Percentiles rank a stretch among this genome's conserved stretches.
Conservation (phyloP, 2,888 invertebrate species). For the Odontocerum albicorne region DNA sequence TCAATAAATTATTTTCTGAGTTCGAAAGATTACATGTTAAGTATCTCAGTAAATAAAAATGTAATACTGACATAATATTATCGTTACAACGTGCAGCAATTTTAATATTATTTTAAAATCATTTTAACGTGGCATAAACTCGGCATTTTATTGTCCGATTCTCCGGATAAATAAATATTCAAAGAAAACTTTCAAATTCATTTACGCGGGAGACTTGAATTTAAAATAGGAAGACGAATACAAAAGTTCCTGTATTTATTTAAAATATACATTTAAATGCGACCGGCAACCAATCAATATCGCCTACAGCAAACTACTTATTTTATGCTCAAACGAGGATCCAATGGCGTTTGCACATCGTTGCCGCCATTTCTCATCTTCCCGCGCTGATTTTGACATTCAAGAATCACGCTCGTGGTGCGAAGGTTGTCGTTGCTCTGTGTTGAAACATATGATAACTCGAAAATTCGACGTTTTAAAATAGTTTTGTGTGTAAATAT, state of each 20-base stretch:
- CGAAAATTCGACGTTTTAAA: no score
- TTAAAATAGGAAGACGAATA: neutral
- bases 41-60: no score
- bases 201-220: neutral
- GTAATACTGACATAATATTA: no score
- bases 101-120: no score
- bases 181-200: neutral
- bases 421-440: conserved; percentile 16
- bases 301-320: neutral
- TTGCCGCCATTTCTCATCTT: conserved; percentile 31
- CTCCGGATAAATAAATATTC: neutral
- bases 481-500: no score
- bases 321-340: neutral
- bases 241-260: neutral
- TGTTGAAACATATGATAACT: no score
- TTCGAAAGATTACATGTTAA: no score
- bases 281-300: neutral
- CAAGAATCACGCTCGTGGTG: conserved; percentile 11
- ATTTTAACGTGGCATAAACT: no score
- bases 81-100: no score
- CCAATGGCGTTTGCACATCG: conserved; percentile 1
- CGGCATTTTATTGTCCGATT: no score
- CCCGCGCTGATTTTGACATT: conserved; percentile 26
- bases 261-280: neutral
- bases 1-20: no score